phyloP scores from a whole-genome alignment of 2,888 invertebrate genomes.

The Brenthis ino region DNA sequence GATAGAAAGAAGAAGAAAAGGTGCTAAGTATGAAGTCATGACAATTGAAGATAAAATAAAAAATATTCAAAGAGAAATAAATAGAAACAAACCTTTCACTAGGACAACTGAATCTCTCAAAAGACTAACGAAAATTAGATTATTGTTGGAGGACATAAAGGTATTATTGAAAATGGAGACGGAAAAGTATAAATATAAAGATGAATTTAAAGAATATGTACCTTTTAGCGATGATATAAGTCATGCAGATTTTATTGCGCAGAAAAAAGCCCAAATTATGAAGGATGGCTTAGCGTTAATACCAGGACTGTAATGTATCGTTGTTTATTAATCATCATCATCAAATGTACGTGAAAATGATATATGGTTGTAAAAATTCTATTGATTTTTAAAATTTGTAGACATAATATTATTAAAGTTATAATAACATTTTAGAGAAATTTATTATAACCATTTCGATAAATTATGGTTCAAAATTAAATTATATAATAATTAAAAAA shows the following conservation, averaged over 20 bases:
- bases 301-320: not conserved
- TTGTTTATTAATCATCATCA: too few relatives aligned
- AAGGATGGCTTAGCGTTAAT: not conserved
- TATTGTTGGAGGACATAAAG: constrained; percentile 2
- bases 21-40: not conserved
- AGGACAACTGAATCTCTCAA: not conserved
- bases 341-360: too few relatives aligned
- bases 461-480: too few relatives aligned
- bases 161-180: not conserved
- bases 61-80: not conserved
- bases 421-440: too few relatives aligned
- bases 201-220: constrained; percentile 9
- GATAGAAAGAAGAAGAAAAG: not conserved
- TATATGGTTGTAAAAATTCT: too few relatives aligned
- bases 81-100: not conserved
- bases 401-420: too few relatives aligned
- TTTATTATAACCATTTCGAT: too few relatives aligned
- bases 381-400: too few relatives aligned
- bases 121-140: constrained; percentile 7
- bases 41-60: not conserved
- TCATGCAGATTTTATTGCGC: not conserved
- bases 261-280: not conserved
- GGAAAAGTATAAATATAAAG: not conserved
- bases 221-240: not conserved
- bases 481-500: too few relatives aligned